Percentiles rank a stretch among this genome's conserved stretches.
phyloP scores from a whole-genome alignment of 2,888 invertebrate genomes.

The Chymomyza amoena region DNA sequence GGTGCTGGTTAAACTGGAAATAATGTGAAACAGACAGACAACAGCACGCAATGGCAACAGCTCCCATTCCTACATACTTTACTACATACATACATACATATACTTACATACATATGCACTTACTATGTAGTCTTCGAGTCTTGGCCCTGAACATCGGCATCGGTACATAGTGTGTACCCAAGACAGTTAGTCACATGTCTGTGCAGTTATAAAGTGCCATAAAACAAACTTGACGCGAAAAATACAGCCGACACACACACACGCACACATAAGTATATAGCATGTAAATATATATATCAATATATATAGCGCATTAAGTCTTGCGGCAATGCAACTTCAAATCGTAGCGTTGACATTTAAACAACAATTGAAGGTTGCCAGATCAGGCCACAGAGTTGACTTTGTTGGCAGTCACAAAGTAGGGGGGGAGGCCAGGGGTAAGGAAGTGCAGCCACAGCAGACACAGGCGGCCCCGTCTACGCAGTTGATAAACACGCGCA shows the following conservation, averaged over 20 bases:
- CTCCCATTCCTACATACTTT: background rate
- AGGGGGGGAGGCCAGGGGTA: too few species aligned
- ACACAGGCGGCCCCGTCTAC: background rate
- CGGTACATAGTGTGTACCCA: background rate
- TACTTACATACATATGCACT: too few species aligned
- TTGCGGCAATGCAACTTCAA: slow-evolving; percentile 33
- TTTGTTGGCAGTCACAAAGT: too few species aligned
- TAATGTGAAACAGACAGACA: background rate
- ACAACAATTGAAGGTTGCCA: slow-evolving; percentile 40
- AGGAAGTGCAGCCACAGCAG: background rate
- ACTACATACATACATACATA: too few species aligned
- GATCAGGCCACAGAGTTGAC: slow-evolving; percentile 1
- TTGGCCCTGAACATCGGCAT: slow-evolving; percentile 33
- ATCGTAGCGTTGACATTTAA: slow-evolving; percentile 36
- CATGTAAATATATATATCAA: slow-evolving; percentile 10
- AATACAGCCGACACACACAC: slow-evolving; percentile 5
- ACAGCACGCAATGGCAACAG: slow-evolving; percentile 2
- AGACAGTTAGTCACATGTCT: background rate
- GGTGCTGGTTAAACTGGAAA: slow-evolving; percentile 36
- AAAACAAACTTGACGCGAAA: background rate
- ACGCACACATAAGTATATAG: background rate
- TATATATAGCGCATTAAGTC: background rate
- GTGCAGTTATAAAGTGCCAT: background rate
- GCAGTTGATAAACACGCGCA: background rate
- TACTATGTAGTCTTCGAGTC: background rate